phyloP scores from a whole-genome alignment of 2,113 vertebrate genomes.

The Gavia stellata region DNA sequence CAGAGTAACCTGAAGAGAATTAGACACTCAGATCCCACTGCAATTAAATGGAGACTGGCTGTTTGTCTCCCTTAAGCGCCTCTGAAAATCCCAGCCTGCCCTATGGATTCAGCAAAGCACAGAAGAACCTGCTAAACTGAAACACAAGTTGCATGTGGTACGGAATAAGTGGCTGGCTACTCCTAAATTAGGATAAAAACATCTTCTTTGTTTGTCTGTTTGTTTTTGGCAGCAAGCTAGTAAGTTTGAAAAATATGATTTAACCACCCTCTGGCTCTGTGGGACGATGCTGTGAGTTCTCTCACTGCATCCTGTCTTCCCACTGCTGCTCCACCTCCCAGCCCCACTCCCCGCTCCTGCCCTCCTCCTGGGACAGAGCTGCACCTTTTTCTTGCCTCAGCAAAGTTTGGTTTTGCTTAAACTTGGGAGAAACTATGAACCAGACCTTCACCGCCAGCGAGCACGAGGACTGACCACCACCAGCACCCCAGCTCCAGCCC shows the following conservation, averaged over 20 bases:
- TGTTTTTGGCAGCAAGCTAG: neutral
- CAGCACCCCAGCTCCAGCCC: neutral
- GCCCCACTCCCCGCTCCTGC: fast-evolving
- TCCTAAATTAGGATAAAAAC: neutral
- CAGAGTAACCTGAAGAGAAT: neutral
- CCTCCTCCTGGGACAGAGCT: neutral
- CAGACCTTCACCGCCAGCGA: neutral
- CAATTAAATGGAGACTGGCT: neutral
- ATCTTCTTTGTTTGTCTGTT: neutral
- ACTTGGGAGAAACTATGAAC: neutral
- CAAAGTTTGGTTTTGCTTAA: neutral
- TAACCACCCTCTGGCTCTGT: neutral
- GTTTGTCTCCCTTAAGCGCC: neutral
- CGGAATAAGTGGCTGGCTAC: neutral
- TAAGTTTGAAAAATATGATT: neutral
- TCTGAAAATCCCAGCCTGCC: neutral
- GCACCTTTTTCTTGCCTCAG: neutral
- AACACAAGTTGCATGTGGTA: no score
- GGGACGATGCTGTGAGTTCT: neutral
- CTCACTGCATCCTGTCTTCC: fast-evolving
- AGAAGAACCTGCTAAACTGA: neutral
- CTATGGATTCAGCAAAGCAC: neutral
- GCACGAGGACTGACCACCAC: neutral
- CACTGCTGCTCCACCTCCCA: neutral
- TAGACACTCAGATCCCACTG: neutral